Evolutionary conservation across 2,113 vertebrate species (phyloP).

Genomic region (Cathartes aura): DNA sequence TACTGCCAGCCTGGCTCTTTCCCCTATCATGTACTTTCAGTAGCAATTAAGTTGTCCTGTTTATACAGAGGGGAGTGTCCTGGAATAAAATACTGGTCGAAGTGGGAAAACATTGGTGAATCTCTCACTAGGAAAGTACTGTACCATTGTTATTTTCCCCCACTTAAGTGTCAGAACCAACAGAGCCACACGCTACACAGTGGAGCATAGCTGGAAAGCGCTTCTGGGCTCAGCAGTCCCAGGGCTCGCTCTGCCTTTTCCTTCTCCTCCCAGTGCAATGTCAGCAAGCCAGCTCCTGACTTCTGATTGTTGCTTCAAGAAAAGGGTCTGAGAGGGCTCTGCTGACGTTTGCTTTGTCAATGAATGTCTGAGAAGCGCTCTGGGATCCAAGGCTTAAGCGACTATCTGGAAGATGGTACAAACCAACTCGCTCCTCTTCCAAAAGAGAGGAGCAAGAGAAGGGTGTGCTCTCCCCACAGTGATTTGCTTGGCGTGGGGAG

Average conservation of each 20-base stretch:
- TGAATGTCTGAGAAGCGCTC: background rate
- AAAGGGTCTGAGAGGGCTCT: background rate
- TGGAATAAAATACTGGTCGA: background rate
- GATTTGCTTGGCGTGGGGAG: background rate
- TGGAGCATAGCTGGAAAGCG: fast-evolving
- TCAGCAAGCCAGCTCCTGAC: background rate
- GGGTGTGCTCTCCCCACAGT: fast-evolving
- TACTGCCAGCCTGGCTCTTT: background rate
- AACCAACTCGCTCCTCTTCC: background rate
- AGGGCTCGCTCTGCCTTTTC: background rate
- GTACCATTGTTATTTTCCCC: background rate
- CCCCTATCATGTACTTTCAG: background rate
- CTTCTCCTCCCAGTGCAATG: background rate
- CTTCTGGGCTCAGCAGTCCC: background rate
- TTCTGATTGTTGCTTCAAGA: background rate
- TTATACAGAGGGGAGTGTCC: background rate
- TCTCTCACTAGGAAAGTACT: background rate
- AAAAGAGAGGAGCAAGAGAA: background rate
- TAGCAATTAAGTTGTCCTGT: background rate
- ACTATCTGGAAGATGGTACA: background rate
- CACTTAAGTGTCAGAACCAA: background rate
- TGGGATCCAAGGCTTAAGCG: background rate
- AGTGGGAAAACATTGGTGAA: background rate
- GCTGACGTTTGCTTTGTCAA: background rate
- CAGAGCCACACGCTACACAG: background rate